phyloP scores from a whole-genome alignment of 2,888 invertebrate genomes.

The Antheraea yamamai region DNA sequence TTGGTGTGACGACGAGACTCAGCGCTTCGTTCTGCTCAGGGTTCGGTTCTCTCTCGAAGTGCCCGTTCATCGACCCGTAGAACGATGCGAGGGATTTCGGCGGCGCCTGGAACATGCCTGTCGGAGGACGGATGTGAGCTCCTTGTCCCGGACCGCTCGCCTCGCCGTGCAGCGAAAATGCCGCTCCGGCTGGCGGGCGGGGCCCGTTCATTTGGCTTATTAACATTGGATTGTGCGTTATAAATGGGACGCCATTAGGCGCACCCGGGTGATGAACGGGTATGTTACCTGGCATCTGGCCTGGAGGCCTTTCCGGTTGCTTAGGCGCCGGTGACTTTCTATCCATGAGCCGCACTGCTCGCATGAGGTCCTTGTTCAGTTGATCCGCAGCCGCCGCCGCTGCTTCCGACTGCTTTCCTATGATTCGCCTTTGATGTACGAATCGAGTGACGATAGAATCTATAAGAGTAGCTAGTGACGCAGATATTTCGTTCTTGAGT shows the following conservation, averaged over 20 bases:
- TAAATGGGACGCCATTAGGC: slow-evolving; percentile 72
- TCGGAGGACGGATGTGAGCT: slow-evolving; percentile 82
- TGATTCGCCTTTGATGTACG: slow-evolving; percentile 89
- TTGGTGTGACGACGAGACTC: slow-evolving; percentile 96
- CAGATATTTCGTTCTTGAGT: slow-evolving; percentile 94
- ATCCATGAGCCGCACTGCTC: slow-evolving; percentile 91
- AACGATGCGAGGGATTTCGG: slow-evolving; percentile 88
- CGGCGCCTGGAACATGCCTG: slow-evolving; percentile 92
- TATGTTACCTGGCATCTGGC: slow-evolving; percentile 82
- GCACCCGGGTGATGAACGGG: slow-evolving; percentile 75
- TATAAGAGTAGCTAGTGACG: slow-evolving; percentile 91
- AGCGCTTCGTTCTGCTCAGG: slow-evolving; percentile 97
- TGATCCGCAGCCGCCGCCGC: slow-evolving; percentile 91
- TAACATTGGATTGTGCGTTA: slow-evolving; percentile 73
- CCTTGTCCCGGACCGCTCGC: slow-evolving; percentile 75
- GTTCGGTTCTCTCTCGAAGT: slow-evolving; percentile 86
- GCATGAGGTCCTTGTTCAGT: slow-evolving; percentile 90
- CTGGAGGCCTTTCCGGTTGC: slow-evolving; percentile 84
- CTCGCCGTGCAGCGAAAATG: slow-evolving; percentile 87
- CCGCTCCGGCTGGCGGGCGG: slow-evolving; percentile 83
- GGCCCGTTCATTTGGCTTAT: slow-evolving; percentile 83
- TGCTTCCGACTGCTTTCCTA: slow-evolving; percentile 90
- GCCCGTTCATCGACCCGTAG: slow-evolving; percentile 84
- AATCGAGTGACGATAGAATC: slow-evolving; percentile 94
- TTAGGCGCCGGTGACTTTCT: slow-evolving; percentile 91